Evolutionary conservation across 1,140 invertebrate genomes (phyloP), one percentile per base, ranked within the genome.

Genomic region (Chelonus insularis): DNA sequence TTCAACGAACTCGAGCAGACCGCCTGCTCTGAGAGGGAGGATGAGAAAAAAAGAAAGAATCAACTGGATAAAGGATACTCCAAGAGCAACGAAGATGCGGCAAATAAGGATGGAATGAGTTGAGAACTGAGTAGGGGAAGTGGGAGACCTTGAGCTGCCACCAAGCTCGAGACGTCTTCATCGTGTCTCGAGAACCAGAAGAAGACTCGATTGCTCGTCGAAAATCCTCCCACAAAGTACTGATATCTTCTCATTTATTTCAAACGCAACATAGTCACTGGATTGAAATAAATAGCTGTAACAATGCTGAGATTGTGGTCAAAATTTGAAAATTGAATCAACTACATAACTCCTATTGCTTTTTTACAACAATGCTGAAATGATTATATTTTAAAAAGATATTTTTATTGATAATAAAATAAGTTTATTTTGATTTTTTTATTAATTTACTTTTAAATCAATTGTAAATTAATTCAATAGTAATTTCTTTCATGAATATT

Each of bases 61-160:
- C 1, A 21, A 25, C 9, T 37, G n/a, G 45, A 60, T 50, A 34
- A 25, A 39, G 51, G 29, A 52, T 47, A 32, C n/a, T 23, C 32
- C 52, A 51, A 59, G 55, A 23, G 36, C 2, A 34, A 20, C 8
- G 20, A 60, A 60, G 29, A 12, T 16, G 54, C 3, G 43, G 29
- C 8, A 9, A 7, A 11, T 41, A 29, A 32, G 48, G 50, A 29
- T 25, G 56, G 20, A 60, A 64, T 57, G 56, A 29, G 23, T 23
- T 12, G 14, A 16, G 36, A 45, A n/a, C n/a, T n/a, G n/a, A 72
- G 76, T 16, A 43, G 75, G 76, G 72, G 65, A 80, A 80, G 76
- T 73, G 73, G 80, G 73, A 80, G 80, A 80, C 79, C 80, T 80
- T 82, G 80, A 80, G 80, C 79, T 82, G 79, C 80, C 80, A 80